Evolutionary conservation across 2,888 invertebrate species (phyloP).

Genomic region (Drosophila differens): DNA sequence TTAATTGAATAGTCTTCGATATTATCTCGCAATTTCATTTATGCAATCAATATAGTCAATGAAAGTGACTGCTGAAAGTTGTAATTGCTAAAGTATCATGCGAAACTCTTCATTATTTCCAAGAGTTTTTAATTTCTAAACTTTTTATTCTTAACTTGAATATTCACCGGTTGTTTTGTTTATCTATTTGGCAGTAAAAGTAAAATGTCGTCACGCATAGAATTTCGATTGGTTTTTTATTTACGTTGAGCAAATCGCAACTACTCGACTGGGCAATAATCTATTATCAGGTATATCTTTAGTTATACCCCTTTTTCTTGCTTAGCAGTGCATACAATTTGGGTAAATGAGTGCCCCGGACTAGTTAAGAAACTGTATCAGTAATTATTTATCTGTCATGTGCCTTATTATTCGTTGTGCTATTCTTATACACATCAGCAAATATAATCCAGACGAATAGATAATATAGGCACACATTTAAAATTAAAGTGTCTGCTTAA

Average conservation of each 20-base stretch:
- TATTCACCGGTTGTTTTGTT: slow-evolving; percentile 1
- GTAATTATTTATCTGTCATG: slow-evolving; percentile 11
- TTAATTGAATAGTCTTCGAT: slow-evolving; percentile 30
- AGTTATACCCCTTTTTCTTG: neutral
- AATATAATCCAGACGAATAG: slow-evolving; percentile 6
- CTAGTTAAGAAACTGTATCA: neutral
- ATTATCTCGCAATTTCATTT: slow-evolving; percentile 19
- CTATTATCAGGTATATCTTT: neutral
- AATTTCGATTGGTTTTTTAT: slow-evolving; percentile 31
- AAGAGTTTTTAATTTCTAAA: no score
- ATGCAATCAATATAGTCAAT: slow-evolving; percentile 35
- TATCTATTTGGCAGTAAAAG: slow-evolving; percentile 42
- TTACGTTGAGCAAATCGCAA: slow-evolving; percentile 6
- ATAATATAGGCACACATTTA: slow-evolving; percentile 12
- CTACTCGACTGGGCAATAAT: slow-evolving; percentile 3
- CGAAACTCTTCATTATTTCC: neutral
- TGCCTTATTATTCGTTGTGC: slow-evolving; percentile 5
- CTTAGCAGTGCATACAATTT: neutral
- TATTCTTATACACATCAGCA: slow-evolving; percentile 7
- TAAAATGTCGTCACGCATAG: slow-evolving; percentile 22
- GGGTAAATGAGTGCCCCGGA: neutral
- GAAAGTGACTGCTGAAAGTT: neutral
- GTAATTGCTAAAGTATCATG: no score
- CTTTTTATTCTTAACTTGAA: neutral
- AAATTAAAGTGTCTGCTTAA: neutral